Conservation (phyloP, 2,113 vertebrate genomes). For the Notarius quadriscutis region DNA sequence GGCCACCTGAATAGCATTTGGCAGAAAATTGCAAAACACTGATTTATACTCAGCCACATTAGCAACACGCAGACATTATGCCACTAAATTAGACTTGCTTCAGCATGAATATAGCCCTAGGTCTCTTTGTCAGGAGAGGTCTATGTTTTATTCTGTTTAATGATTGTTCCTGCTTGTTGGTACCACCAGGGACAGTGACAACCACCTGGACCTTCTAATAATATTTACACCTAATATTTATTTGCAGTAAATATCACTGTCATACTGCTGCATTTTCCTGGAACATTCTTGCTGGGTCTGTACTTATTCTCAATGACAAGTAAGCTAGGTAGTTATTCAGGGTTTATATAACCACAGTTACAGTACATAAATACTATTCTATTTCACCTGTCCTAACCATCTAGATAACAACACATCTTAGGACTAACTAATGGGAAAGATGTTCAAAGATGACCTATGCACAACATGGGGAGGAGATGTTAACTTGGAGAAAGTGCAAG, state of each 20-base stretch:
- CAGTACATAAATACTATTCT: not conserved
- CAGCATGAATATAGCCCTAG: not conserved
- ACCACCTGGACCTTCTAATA: not conserved
- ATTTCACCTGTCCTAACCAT: not conserved
- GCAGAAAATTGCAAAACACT: not conserved
- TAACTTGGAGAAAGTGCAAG: not conserved
- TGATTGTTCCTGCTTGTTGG: not conserved
- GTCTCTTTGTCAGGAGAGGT: not conserved
- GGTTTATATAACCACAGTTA: not conserved
- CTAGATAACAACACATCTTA: not conserved
- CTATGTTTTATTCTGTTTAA: not conserved
- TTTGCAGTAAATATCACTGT: not conserved
- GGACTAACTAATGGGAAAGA: not conserved
- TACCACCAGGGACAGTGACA: not conserved
- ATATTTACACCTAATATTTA: not conserved
- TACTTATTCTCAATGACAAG: not conserved
- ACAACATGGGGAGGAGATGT: not conserved
- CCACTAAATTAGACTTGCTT: not conserved
- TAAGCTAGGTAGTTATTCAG: not conserved
- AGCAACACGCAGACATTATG: not conserved
- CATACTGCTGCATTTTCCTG: not conserved
- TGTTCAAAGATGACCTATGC: not conserved
- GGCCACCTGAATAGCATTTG: not conserved
- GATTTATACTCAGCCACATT: not conserved
- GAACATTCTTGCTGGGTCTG: not conserved